Base-by-base conservation (phyloP, 1,140 invertebrate species). In the Drosophila miranda region DNA sequence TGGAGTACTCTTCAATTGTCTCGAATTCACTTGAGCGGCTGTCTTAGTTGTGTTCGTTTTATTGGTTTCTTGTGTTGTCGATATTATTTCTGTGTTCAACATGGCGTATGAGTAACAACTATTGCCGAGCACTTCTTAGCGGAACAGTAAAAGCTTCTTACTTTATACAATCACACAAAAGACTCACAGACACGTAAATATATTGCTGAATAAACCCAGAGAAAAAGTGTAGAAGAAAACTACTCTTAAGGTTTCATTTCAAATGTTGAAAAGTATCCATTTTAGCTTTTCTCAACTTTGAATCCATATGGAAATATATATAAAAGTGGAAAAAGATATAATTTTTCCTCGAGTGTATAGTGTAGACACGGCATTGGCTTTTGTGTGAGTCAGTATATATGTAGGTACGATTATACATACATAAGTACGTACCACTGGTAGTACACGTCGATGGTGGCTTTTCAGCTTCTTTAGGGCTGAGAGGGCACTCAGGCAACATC, bases 91-190 rank as follows among this genome's bases (percentile, higher is more conserved):
- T 56, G 49, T 51, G 74, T 45, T 58, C 62, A 87, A 81, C 82
- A 63, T 67, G 70, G 78, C 82, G 81, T 86, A 87, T 86, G 82
- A 50, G 77, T 64, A 86, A 87, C 58, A 78, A 86, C 69, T 73
- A 73, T 46, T 62, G 46, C 30, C 13, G 42, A 48, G 50, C 21
- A 13, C 21, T 6, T 6, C n/a, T 30, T 26, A n/a, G 11, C 50
- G n/a, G 34, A 30, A 14, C 21, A 23, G 23, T 19, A 21, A 62
- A 55, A 72, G 52, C 58, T 28, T 30, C 61, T 16, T 48, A 19
- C 19, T 19, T 19, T 19, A 41, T 5, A 28, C 53, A 53, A 43
- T 26, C 57, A 26, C 30, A 44, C 34, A 53, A 38, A 38, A 13
- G 16, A 54, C 28, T 61, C 38, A 41, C 52, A 44, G 23, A 23